Evolutionary conservation across 2,113 vertebrate genomes (phyloP).

Genomic region (Tupaia chinensis): DNA sequence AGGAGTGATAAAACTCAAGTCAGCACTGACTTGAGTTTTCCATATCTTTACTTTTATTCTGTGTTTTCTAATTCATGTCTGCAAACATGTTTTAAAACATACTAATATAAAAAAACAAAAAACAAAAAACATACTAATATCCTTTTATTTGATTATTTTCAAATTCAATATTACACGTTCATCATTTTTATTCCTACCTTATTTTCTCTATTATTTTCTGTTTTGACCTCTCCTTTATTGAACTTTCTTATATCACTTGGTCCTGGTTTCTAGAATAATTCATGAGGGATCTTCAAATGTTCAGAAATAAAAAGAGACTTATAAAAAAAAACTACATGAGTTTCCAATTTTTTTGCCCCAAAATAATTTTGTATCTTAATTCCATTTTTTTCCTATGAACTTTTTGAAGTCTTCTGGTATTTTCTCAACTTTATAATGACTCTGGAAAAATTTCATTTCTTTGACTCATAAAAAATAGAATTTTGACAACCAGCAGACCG

Average conservation of each 20-base stretch:
- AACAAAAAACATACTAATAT: background rate
- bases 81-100: background rate
- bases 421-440: background rate
- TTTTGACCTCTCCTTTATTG: background rate
- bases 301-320: too few species aligned
- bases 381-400: too few species aligned
- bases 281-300: too few species aligned
- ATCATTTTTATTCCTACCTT: background rate
- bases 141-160: background rate
- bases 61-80: constrained; percentile 9
- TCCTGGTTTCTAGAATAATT: constrained; percentile 25
- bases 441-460: background rate
- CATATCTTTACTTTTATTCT: background rate
- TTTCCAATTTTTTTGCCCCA: too few species aligned
- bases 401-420: background rate
- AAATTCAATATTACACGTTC: constrained; percentile 39
- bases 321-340: too few species aligned
- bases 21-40: background rate
- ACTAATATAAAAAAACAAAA: background rate
- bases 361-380: too few species aligned
- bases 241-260: background rate
- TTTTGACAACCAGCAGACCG: background rate
- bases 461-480: background rate
- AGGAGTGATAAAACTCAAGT: background rate
- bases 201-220: background rate